These are phyloP conservation scores for Brachyhypopomus occidentalis DNA, from an alignment of 2,113 vertebrate genomes.

Conservation along the genomic window DNA sequence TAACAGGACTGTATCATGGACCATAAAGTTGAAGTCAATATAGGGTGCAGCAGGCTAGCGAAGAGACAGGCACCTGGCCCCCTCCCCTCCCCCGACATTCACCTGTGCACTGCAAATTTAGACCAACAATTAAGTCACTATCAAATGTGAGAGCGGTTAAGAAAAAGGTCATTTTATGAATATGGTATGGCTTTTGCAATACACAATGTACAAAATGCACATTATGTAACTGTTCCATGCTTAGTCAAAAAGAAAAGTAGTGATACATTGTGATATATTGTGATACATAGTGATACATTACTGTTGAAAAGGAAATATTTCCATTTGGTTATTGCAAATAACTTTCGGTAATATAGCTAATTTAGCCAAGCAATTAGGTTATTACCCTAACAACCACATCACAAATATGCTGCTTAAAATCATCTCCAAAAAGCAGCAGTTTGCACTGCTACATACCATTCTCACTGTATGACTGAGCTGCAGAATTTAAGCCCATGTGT, in stretches of 20 bases:
- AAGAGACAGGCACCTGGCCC: conserved; percentile 63
- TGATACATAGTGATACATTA: no score
- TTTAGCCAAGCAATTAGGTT: background rate
- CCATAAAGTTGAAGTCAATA: conserved; percentile 98
- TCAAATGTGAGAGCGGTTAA: background rate
- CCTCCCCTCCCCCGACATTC: conserved; percentile 60
- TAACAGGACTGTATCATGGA: conserved; percentile 90
- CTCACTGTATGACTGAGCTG: background rate
- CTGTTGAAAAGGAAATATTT: background rate
- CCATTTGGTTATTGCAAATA: background rate
- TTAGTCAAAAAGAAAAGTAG: background rate
- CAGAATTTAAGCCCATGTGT: background rate
- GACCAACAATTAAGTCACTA: background rate
- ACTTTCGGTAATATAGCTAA: background rate
- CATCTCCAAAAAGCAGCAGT: background rate
- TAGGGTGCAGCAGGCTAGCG: conserved; percentile 76
- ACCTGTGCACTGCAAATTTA: background rate
- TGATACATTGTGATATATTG: no score
- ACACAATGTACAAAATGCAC: background rate
- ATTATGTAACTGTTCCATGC: background rate
- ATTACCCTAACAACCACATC: background rate
- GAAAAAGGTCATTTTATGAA: background rate
- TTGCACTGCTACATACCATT: background rate
- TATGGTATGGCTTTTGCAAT: background rate
- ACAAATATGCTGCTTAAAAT: background rate